A percentile compares a stretch with the other conserved stretches of the same genome.
These are phyloP conservation scores for Orbicella faveolata DNA, from an alignment of 64 coral and sea anemone species.

Conservation along the genomic window DNA sequence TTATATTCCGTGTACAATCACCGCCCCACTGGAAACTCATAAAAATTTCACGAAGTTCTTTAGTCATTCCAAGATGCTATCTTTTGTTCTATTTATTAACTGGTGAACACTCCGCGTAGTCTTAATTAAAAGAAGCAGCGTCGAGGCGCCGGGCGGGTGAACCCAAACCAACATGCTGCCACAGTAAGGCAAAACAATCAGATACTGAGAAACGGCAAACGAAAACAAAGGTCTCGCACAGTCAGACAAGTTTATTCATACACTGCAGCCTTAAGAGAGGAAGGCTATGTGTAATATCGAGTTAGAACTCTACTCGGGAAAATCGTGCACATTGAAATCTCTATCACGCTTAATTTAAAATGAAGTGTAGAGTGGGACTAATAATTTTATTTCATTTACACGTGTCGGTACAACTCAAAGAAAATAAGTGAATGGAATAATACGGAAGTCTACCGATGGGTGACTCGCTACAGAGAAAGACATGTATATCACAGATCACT, in stretches of 20 bases:
- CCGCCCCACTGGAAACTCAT: neutral
- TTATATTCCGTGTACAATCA: constrained; percentile 8
- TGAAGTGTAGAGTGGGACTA: neutral
- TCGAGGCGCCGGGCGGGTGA: neutral
- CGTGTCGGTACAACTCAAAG: neutral
- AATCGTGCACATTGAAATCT: neutral
- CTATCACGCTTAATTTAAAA: neutral
- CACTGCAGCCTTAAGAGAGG: neutral
- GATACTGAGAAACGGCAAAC: neutral
- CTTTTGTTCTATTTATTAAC: constrained; percentile 42
- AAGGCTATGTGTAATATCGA: neutral
- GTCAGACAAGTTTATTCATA: neutral
- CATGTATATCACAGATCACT: neutral
- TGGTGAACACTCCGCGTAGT: neutral
- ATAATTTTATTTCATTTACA: constrained; percentile 18
- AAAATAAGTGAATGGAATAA: neutral
- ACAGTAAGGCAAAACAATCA: constrained; percentile 3
- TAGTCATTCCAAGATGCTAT: neutral
- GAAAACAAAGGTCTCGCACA: neutral
- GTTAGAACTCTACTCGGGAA: neutral
- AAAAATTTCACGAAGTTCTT: constrained; percentile 27
- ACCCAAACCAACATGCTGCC: neutral
- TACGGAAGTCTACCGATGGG: neutral
- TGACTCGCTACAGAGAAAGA: neutral
- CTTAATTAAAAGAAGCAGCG: constrained; percentile 34